phyloP scores from a whole-genome alignment of 2,113 vertebrate species.

The Tor tambroides region DNA sequence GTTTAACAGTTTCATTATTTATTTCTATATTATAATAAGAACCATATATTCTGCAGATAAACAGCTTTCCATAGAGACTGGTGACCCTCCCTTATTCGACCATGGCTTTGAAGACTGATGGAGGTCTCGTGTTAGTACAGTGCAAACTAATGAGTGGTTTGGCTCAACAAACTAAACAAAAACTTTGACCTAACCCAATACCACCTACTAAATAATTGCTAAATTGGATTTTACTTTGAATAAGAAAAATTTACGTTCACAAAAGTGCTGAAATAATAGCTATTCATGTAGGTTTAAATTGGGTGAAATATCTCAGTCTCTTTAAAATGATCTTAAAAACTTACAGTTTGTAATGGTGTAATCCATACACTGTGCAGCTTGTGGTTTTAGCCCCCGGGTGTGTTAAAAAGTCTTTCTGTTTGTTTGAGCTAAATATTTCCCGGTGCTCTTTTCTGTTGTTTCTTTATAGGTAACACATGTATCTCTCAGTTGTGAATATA shows the following conservation, averaged over 20 bases:
- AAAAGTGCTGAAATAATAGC: background rate
- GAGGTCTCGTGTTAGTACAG: background rate
- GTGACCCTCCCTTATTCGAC: background rate
- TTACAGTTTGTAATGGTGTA: conserved; percentile 1
- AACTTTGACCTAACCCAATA: background rate
- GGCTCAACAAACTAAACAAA: background rate
- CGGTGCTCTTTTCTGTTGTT: background rate
- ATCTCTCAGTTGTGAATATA: background rate
- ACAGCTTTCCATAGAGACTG: background rate
- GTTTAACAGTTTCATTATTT: background rate
- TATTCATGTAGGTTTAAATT: background rate
- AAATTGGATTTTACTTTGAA: no score
- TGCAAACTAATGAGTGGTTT: background rate
- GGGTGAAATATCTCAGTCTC: background rate
- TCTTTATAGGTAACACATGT: background rate
- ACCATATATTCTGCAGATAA: background rate
- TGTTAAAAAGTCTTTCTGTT: background rate
- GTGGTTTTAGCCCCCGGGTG: background rate
- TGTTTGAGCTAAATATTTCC: background rate
- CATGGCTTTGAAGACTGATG: background rate
- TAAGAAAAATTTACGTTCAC: background rate
- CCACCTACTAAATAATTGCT: background rate
- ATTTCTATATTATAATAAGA: background rate
- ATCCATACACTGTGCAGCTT: conserved; percentile 2
- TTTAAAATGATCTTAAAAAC: background rate